These are phyloP conservation scores for Patella vulgata DNA, from an alignment of 1,140 invertebrate genomes.

Conservation along the genomic window DNA sequence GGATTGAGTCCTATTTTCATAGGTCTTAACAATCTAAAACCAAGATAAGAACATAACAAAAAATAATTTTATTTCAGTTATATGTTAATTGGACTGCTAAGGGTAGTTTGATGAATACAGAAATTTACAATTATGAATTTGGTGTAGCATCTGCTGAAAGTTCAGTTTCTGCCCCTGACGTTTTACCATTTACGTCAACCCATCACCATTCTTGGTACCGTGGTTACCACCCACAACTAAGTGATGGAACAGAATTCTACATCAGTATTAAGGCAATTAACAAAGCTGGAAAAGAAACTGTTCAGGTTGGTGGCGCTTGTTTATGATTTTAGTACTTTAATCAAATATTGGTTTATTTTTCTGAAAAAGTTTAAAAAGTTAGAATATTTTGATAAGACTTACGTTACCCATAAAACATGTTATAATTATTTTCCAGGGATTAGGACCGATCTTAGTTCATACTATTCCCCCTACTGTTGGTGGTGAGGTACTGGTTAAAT, in stretches of 20 bases:
- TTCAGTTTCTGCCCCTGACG: conserved; percentile 17
- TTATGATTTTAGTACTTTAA: no score
- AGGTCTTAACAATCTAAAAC: no score
- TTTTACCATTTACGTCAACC: conserved; percentile 26
- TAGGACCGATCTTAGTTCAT: no score
- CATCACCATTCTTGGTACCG: conserved; percentile 24
- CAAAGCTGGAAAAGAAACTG: conserved; percentile 20
- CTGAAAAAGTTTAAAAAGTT: no score
- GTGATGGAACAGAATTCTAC: conserved; percentile 31
- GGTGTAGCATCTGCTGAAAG: conserved; percentile 19
- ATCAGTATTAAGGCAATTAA: conserved; percentile 34
- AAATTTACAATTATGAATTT: conserved; percentile 36
- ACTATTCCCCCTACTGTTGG: no score
- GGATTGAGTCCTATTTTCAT: no score
- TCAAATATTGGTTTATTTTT: no score
- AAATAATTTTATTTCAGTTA: conserved; percentile 28
- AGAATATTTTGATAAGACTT: no score
- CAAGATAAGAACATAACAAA: no score
- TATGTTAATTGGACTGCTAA: conserved; percentile 29
- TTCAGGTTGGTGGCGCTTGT: conserved; percentile 25
- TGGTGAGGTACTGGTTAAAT: no score
- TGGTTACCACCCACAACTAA: conserved; percentile 28
- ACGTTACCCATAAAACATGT: no score
- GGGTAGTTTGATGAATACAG: conserved; percentile 14
- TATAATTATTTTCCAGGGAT: no score